Base-by-base conservation (phyloP, 2,113 vertebrate species). In the Anser brachyrhynchus region DNA sequence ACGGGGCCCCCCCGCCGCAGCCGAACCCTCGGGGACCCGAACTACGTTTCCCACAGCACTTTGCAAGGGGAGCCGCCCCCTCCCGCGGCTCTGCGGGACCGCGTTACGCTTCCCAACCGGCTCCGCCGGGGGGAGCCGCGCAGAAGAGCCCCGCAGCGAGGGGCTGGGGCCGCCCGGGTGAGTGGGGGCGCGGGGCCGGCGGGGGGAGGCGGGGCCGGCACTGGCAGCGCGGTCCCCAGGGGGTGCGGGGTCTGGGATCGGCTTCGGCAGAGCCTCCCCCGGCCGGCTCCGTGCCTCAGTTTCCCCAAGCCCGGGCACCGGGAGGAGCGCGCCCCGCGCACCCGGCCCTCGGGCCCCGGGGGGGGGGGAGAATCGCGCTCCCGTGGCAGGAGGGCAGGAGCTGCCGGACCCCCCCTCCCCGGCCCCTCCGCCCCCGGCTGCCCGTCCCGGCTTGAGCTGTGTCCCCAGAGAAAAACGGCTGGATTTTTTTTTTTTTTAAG, bases 241-340 rank as follows among this genome's bases (percentile, higher is more conserved):
- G 23, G 61, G 49, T 59, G 65, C 76, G 64, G 81, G 69, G 62
- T 8, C 61, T 69, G 37, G n/a, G 21, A 25, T 43, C 11, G 16
- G n/a, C 25, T 77, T 62, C 13, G 0, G 2, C 37, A 73, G 62
- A 65, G 3, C 15, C n/a, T 31, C 15, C 20, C 71, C 33, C 59
- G 54, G 29, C 7, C 15, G 16, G 51, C 37, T 49, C 65, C 7
- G 64, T 89, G 77, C 65, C 92, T 81, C 87, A 52, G 55, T 85
- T 87, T 90, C 37, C 61, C 66, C 18, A 49, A 69, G 66, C 66
- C 9, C 31, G 44, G 9, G 22, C 37, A 69, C 13, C 14, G 43
- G 41, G 41, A 33, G 66, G 41, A 79, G 33, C 22, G 15, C 1
- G 13, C 3, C 1, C 16, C 1, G 0, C 15, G 20, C 39, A 49